Evolutionary conservation across 2,797 vertebrate species (phyloP).

Genomic region (Austrolebias charrua): DNA sequence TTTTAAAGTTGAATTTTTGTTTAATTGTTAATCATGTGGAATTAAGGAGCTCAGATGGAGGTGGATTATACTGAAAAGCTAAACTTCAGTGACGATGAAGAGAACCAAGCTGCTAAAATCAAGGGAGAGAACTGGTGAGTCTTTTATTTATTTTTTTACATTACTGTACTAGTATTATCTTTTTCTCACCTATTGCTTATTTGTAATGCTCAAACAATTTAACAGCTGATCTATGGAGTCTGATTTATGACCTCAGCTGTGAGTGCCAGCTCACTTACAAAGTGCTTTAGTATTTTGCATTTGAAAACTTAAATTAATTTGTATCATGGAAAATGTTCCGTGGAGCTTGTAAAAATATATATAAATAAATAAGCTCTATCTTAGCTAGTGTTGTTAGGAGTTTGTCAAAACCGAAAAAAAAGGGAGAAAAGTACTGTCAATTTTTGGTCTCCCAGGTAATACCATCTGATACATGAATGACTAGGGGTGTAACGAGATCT

Average conservation of each 20-base stretch:
- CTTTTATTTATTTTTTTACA: not conserved
- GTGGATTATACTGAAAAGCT: slow-evolving; percentile 98
- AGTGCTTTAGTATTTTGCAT: not conserved
- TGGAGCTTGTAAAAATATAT: too few relatives aligned
- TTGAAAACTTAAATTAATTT: not conserved
- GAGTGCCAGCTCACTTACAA: not conserved
- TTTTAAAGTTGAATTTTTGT: not conserved
- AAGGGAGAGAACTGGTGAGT: slow-evolving; percentile 88
- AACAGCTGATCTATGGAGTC: not conserved
- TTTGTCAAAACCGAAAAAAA: not conserved
- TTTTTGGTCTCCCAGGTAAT: not conserved
- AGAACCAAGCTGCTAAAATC: slow-evolving; percentile 91
- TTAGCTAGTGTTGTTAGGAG: not conserved
- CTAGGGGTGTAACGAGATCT: too few relatives aligned
- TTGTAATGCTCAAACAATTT: not conserved
- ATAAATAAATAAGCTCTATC: not conserved
- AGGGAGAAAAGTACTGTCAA: not conserved
- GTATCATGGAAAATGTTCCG: not conserved
- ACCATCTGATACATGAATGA: not conserved
- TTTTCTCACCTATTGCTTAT: not conserved
- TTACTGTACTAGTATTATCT: not conserved
- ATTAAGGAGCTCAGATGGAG: slow-evolving; percentile 95
- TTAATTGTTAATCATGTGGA: not conserved
- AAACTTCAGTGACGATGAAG: slow-evolving; percentile 98
- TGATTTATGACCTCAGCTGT: not conserved